A percentile compares a stretch with the other conserved stretches of the same genome.
Evolutionary conservation across 2,888 invertebrate genomes (phyloP).

Genomic region (Athalia circularis): DNA sequence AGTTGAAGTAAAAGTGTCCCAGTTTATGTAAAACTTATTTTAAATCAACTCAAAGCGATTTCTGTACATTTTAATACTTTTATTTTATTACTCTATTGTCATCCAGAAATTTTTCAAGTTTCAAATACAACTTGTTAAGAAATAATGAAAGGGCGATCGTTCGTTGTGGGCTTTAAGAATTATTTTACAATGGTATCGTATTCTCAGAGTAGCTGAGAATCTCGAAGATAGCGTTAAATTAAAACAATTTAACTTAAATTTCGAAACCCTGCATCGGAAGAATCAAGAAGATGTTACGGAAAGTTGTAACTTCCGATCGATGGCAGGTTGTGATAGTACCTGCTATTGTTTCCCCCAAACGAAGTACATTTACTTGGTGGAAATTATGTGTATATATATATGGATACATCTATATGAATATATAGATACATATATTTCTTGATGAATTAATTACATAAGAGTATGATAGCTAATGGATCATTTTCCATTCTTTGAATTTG

Average conservation of each 20-base stretch:
- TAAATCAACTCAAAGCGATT: constrained; percentile 67
- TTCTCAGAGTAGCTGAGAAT: neutral
- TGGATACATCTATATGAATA: constrained; percentile 19
- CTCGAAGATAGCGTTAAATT: too few species aligned
- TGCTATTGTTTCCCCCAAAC: neutral
- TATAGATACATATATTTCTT: constrained; percentile 6
- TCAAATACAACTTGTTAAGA: constrained; percentile 2
- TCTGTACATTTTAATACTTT: constrained; percentile 70
- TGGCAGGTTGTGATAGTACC: constrained; percentile 33
- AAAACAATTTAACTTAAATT: too few species aligned
- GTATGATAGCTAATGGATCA: neutral
- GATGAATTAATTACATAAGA: neutral
- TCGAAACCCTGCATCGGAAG: too few species aligned
- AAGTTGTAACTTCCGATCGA: neutral
- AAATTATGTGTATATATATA: constrained; percentile 29
- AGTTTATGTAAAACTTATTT: constrained; percentile 40
- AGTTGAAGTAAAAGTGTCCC: constrained; percentile 68
- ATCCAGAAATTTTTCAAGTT: constrained; percentile 2
- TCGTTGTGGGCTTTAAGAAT: constrained; percentile 4
- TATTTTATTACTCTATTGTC: neutral
- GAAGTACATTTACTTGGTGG: constrained; percentile 16
- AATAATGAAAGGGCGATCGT: constrained; percentile 4
- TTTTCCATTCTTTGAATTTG: constrained; percentile 9
- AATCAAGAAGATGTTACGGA: neutral
- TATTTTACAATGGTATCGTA: neutral